A percentile compares a stretch with the other conserved stretches of the same genome.
Conservation (phyloP, 2,113 vertebrate genomes). For the Halcyon senegalensis region DNA sequence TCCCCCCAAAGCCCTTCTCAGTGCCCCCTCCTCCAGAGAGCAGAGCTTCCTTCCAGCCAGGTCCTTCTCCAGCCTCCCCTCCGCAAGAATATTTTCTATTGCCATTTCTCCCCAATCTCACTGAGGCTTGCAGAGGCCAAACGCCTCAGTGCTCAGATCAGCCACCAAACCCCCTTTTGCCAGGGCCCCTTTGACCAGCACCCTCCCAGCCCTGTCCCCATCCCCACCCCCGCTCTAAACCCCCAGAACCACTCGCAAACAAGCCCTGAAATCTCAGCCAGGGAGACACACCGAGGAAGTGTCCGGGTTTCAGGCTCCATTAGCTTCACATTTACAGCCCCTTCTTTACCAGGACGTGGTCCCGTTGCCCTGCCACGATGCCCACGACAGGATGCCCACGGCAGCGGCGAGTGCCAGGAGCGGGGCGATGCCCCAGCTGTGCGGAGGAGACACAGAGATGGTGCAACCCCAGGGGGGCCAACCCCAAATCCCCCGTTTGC, state of each 20-base stretch:
- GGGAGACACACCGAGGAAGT: background rate
- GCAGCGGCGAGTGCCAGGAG: fast-evolving
- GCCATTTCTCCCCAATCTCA: fast-evolving
- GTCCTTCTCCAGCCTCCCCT: background rate
- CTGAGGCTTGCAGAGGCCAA: fast-evolving
- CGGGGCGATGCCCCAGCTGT: fast-evolving
- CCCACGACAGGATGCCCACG: background rate
- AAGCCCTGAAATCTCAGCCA: background rate
- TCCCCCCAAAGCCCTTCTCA: fast-evolving
- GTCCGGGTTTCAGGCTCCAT: background rate
- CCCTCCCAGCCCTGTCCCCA: background rate
- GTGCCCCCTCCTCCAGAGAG: background rate
- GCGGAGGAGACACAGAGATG: background rate
- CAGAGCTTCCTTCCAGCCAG: background rate
- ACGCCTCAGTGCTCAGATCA: fast-evolving
- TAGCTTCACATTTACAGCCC: background rate
- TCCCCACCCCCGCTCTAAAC: background rate
- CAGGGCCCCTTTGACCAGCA: fast-evolving
- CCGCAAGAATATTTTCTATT: fast-evolving
- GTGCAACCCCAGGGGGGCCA: too few relatives aligned
- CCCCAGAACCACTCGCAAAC: background rate
- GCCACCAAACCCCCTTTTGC: background rate
- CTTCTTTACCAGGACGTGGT: background rate
- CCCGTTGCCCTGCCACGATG: background rate
- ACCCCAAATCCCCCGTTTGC: background rate